A percentile compares a stretch with the other conserved stretches of the same genome.
Conservation (phyloP, 2,797 vertebrate species). For the Prunella strophiata region DNA sequence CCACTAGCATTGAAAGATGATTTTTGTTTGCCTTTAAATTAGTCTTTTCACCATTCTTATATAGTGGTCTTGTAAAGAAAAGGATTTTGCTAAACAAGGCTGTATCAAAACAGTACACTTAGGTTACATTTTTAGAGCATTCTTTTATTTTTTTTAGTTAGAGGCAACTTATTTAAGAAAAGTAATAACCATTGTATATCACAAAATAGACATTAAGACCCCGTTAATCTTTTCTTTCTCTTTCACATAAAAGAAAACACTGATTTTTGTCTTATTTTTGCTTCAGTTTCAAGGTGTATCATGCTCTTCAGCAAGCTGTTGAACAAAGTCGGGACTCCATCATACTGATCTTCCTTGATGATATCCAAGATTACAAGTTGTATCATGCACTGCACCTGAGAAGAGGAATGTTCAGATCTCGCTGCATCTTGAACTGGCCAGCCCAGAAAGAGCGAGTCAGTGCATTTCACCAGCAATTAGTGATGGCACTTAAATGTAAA, state of each 20-base stretch:
- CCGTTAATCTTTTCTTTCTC: background rate
- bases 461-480: conserved; percentile 88
- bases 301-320: conserved; percentile 91
- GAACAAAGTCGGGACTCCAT: conserved; percentile 91
- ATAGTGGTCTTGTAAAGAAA: background rate
- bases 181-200: background rate
- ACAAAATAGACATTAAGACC: background rate
- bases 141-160: background rate
- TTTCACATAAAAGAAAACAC: background rate
- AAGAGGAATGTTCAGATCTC: conserved; percentile 89
- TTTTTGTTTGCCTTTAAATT: background rate
- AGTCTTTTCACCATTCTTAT: background rate
- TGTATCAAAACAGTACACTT: background rate
- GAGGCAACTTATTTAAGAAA: background rate
- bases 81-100: background rate
- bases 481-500: conserved; percentile 87
- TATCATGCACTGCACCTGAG: conserved; percentile 85
- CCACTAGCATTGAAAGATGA: background rate
- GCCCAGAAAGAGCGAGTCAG: conserved; percentile 83
- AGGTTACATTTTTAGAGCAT: background rate
- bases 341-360: conserved; percentile 90
- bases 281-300: conserved; percentile 89
- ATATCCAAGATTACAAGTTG: conserved; percentile 91
- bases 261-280: background rate
- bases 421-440: conserved; percentile 91